Percentiles rank a stretch among this genome's conserved stretches.
phyloP scores from a whole-genome alignment of 2,888 invertebrate species.

The Pterostichus niger region DNA sequence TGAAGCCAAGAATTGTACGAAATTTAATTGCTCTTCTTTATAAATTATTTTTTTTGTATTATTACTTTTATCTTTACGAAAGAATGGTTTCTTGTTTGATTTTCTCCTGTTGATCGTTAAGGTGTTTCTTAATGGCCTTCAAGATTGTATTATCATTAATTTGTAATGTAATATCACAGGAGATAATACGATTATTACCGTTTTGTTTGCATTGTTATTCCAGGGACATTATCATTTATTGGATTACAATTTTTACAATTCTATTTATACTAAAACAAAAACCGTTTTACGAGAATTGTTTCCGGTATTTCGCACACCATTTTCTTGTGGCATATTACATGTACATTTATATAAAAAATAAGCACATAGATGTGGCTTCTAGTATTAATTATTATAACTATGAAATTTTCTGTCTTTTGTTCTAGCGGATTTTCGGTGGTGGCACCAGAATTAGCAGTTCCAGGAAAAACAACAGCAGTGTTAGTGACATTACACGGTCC shows the following conservation, averaged over 20 bases:
- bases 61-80: constrained; percentile 20
- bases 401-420: constrained; percentile 67
- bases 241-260: background rate
- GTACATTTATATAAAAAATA: too few species aligned
- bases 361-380: too few species aligned
- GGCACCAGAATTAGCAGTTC: constrained; percentile 83
- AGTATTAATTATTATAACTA: too few species aligned
- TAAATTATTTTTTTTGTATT: constrained; percentile 46
- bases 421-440: constrained; percentile 84
- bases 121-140: background rate
- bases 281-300: too few species aligned
- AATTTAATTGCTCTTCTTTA: constrained; percentile 24
- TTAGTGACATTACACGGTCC: constrained; percentile 82
- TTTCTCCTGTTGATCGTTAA: background rate
- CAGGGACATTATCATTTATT: background rate
- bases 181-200: too few species aligned
- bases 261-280: background rate
- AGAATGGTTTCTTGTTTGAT: constrained; percentile 25
- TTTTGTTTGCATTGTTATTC: background rate
- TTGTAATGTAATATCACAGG: background rate
- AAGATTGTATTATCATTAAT: background rate
- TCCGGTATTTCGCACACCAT: too few species aligned
- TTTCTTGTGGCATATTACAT: too few species aligned
- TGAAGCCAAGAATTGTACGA: constrained; percentile 10
- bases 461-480: constrained; percentile 83